These are phyloP conservation scores for Anas flavirostris DNA, from an alignment of 2,797 vertebrate species.

Conservation along the genomic window DNA sequence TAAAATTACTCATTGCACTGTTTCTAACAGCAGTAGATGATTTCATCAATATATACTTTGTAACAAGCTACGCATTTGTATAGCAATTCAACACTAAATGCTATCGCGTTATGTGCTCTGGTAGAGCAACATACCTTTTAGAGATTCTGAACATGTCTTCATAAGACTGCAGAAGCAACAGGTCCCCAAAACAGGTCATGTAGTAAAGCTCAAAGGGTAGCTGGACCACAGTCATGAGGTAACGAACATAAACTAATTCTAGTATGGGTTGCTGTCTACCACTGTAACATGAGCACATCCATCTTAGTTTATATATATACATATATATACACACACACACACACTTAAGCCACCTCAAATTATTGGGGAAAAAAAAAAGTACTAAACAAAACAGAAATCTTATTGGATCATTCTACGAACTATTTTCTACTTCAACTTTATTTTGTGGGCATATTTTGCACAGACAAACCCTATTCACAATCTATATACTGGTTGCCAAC, in stretches of 20 bases:
- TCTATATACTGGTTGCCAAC: not conserved
- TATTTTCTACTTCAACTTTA: not conserved
- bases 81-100: not conserved
- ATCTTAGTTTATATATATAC: not conserved
- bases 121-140: not conserved
- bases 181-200: not conserved
- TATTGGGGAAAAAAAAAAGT: accelerated
- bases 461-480: not conserved
- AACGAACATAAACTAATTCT: not conserved
- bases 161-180: not conserved
- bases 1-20: not conserved
- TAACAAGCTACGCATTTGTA: not conserved
- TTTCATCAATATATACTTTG: not conserved
- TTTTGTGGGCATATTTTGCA: not conserved
- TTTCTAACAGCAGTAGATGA: not conserved
- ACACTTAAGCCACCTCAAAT: not conserved
- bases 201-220: not conserved
- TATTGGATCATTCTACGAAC: not conserved
- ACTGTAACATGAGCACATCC: not conserved
- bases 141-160: not conserved
- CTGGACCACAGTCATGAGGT: not conserved
- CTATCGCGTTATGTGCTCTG: too few species aligned
- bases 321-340: too few species aligned
- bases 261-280: not conserved
- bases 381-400: not conserved